These are phyloP conservation scores for Phoenicopterus ruber DNA, from an alignment of 2,113 vertebrate genomes.

Conservation along the genomic window DNA sequence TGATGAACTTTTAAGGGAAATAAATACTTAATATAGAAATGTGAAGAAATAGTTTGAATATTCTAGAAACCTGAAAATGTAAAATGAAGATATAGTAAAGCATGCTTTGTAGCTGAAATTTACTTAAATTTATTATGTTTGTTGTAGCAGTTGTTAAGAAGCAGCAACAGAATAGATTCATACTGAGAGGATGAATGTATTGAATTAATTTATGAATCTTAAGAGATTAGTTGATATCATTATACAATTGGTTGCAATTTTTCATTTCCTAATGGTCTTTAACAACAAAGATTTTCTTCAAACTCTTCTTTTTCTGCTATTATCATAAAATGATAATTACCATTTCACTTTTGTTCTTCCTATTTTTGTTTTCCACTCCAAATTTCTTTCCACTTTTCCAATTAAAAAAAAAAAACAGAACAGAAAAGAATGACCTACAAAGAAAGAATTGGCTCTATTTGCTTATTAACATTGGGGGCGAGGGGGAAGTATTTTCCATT, in stretches of 20 bases:
- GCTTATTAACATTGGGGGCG: not conserved
- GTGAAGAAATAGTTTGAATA: not conserved
- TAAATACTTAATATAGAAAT: not conserved
- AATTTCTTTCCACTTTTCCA: not conserved
- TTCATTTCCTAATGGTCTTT: constrained; percentile 20
- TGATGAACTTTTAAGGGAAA: not conserved
- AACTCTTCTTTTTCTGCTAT: not conserved
- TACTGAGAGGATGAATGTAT: not conserved
- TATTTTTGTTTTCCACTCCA: not conserved
- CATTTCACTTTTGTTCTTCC: not conserved
- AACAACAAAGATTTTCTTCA: not conserved
- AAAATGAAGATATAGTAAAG: not conserved
- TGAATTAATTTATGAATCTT: constrained; percentile 33
- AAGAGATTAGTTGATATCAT: not conserved
- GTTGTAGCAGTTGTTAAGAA: constrained; percentile 4
- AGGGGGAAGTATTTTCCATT: not conserved
- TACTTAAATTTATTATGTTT: constrained; percentile 12
- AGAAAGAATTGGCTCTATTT: not conserved
- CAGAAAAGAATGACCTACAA: not conserved
- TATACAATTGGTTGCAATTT: not conserved
- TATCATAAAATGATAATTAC: not conserved
- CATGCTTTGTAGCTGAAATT: not conserved
- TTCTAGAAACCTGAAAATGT: not conserved
- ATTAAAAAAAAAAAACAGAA: not conserved
- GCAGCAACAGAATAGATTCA: not conserved